Conservation (phyloP, 2,888 invertebrate species). For the Caenorhabditis sp. region DNA sequence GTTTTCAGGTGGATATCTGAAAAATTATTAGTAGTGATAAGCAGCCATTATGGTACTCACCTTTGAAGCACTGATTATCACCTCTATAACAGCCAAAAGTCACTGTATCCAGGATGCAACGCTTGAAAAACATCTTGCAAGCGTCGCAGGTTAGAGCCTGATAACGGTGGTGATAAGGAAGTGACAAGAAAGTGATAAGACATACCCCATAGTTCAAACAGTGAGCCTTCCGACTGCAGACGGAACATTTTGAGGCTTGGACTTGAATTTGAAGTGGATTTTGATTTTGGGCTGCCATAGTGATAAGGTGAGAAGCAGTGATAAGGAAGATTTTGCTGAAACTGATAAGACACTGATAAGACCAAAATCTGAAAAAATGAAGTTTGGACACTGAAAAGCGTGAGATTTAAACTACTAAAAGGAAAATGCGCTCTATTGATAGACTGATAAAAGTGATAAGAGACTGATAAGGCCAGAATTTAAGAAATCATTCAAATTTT, state of each 20-base stretch:
- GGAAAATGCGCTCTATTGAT: no score
- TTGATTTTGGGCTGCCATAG: no score
- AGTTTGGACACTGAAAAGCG: no score
- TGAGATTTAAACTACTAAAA: no score
- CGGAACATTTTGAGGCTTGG: background rate
- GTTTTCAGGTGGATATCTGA: background rate
- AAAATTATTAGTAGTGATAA: background rate
- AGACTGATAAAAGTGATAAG: no score
- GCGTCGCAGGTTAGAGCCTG: background rate
- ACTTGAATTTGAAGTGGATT: background rate
- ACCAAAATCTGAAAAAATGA: no score
- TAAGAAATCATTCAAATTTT: no score
- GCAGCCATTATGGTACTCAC: background rate
- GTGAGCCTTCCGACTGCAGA: background rate
- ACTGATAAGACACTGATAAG: no score
- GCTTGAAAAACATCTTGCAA: slow-evolving; percentile 1
- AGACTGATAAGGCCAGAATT: no score
- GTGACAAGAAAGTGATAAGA: background rate
- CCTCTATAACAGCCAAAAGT: background rate
- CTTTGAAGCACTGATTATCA: background rate
- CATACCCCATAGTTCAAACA: background rate
- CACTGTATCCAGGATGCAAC: background rate
- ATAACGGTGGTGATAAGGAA: background rate
- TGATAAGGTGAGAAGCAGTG: no score
- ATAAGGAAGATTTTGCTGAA: no score